Percentiles rank a stretch among this genome's conserved stretches.
phyloP scores from a whole-genome alignment of 1,140 invertebrate species.

The Brachystomella parvula region DNA sequence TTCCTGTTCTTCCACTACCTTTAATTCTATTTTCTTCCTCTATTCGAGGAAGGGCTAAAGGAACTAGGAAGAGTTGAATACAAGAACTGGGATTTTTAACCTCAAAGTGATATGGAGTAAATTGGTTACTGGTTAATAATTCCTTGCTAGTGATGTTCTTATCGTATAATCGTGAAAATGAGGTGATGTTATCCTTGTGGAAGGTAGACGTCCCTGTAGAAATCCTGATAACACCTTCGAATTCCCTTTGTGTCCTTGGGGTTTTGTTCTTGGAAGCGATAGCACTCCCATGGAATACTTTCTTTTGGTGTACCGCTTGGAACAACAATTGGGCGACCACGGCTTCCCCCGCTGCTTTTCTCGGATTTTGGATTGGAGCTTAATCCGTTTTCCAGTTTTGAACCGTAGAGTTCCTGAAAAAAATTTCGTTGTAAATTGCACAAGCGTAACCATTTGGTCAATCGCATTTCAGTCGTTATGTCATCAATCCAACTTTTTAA shows the following conservation, averaged over 20 bases:
- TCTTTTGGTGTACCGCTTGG: neutral
- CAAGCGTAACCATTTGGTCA: too few species aligned
- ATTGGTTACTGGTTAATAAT: too few species aligned
- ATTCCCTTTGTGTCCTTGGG: neutral
- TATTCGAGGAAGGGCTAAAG: too few species aligned
- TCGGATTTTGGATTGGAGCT: neutral
- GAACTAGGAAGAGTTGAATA: too few species aligned
- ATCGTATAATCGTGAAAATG: too few species aligned
- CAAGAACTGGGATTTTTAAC: too few species aligned
- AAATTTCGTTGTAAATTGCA: neutral
- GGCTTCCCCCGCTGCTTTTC: neutral
- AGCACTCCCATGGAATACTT: constrained; percentile 7
- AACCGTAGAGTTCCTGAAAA: constrained; percentile 2
- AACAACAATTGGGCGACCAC: neutral
- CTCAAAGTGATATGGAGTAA: too few species aligned
- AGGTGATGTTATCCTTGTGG: neutral
- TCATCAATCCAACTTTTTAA: too few species aligned
- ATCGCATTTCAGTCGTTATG: too few species aligned
- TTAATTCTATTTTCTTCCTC: too few species aligned
- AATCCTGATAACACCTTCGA: constrained; percentile 5
- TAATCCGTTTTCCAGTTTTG: neutral
- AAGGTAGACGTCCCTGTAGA: constrained; percentile 9
- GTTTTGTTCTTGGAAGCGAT: constrained; percentile 2
- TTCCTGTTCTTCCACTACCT: too few species aligned
- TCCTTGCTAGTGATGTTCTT: too few species aligned